These are phyloP conservation scores for Melopsittacus undulatus DNA, from an alignment of 2,797 vertebrate species.

Conservation along the genomic window DNA sequence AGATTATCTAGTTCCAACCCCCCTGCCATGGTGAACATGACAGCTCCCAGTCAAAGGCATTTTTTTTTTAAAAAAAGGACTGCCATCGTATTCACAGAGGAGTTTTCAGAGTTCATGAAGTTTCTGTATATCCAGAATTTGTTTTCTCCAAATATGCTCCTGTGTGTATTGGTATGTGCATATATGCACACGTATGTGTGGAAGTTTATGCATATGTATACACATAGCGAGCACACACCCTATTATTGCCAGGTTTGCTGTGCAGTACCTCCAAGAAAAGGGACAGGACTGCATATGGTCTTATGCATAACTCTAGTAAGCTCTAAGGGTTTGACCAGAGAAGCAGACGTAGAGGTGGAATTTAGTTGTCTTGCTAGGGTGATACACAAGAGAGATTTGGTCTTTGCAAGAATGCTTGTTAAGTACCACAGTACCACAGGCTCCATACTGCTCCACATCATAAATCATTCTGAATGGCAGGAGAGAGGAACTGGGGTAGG, in stretches of 20 bases:
- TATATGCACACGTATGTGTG: rapidly evolving
- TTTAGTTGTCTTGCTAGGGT: background rate
- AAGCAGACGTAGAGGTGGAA: background rate
- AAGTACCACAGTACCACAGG: background rate
- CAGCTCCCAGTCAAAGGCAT: rapidly evolving
- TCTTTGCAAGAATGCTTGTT: background rate
- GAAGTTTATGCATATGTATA: background rate
- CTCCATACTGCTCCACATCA: background rate
- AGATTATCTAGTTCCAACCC: too few species aligned
- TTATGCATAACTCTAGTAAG: background rate
- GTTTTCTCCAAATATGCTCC: background rate
- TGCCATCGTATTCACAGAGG: background rate
- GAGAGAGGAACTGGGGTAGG: background rate
- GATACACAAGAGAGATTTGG: background rate
- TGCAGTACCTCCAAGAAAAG: background rate
- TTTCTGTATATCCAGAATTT: background rate
- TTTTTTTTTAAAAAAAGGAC: background rate
- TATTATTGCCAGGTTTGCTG: background rate
- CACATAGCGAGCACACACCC: background rate
- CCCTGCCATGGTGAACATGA: background rate
- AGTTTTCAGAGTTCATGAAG: background rate
- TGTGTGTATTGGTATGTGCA: background rate
- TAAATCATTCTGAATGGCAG: background rate
- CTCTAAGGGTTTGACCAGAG: background rate
- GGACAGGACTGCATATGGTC: background rate